Base-by-base conservation (phyloP, 2,888 invertebrate genomes). In the Arctia plantaginis region DNA sequence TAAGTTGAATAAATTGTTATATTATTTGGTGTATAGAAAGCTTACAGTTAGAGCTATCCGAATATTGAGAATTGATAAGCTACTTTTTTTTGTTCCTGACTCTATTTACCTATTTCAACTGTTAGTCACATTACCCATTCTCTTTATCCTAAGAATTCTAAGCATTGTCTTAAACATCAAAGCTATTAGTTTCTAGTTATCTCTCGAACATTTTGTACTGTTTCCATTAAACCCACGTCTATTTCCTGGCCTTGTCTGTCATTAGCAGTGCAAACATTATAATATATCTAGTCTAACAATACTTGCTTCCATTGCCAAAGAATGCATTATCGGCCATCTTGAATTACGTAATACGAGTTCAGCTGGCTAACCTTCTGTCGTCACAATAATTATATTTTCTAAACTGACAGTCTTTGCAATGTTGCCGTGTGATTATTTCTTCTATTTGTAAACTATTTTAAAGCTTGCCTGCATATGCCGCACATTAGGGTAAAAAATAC, bases 291-390 rank as follows among this genome's bases (percentile, higher is more conserved):
- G 82, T 82, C 82, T 83, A 79, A 87, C 85, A 86, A 89, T 89
- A 85, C 84, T 88, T 89, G 88, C 88, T 89, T 81, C 76, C 86
- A 87, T 85, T 89, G 91, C 91, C 91, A 91, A 91, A 89, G 88
- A 90, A 90, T 92, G 90, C 90, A 90, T 73, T 78, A 77, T 68
- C 75, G 74, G 86, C 82, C 86, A 85, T 86, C 76, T 87, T 86
- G 80, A 51, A 77, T 89, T 85, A 85, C 83, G 81, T 82, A 81
- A 88, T 71, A 72, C 69, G 74, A 80, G 82, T 85, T 78, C 76
- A 75, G 79, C 79, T 78, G 76, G 76, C 62, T 85, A 85, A 85
- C 85, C 83, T 79, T 84, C 82, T 82, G 81, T 81, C 80, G 77
- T 79, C 39, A 35, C 74, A 69, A 39, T 72, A 76, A 74, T 75